These are phyloP conservation scores for Nematolebias whitei DNA, from an alignment of 2,113 vertebrate species.

Conservation along the genomic window DNA sequence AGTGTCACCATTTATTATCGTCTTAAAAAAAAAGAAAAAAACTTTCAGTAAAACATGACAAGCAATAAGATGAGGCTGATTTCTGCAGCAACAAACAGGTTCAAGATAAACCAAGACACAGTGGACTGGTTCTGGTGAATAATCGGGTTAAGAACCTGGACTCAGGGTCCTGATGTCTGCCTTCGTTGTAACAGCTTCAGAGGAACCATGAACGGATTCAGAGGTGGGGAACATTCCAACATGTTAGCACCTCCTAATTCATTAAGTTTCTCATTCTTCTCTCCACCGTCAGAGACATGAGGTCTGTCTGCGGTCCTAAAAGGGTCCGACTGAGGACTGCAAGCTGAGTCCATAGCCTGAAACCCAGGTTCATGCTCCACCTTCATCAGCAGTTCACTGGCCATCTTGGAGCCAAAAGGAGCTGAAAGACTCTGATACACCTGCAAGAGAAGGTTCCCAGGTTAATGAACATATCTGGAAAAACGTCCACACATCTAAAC, in stretches of 20 bases:
- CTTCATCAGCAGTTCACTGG: conserved; percentile 1
- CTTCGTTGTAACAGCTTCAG: conserved; percentile 57
- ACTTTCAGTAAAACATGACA: no score
- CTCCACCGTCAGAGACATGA: accelerated
- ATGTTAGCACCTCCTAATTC: not conserved
- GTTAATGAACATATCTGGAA: not conserved
- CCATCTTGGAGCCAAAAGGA: conserved; percentile 8
- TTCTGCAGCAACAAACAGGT: no score
- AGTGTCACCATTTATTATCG: no score
- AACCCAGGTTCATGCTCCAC: accelerated
- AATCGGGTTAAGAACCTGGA: no score
- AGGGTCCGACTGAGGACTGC: not conserved
- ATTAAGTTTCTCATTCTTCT: not conserved
- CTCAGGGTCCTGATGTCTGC: not conserved
- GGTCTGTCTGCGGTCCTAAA: accelerated
- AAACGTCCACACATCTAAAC: no score
- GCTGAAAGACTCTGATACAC: conserved; percentile 42
- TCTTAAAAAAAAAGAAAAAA: no score
- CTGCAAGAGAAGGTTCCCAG: conserved; percentile 22
- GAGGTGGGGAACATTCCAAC: conserved; percentile 46
- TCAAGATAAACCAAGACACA: no score
- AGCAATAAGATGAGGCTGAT: no score
- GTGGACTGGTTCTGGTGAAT: no score
- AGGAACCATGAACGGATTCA: conserved; percentile 80
- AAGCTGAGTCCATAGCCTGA: not conserved